A percentile compares a stretch with the other conserved stretches of the same genome.
Evolutionary conservation across 2,113 vertebrate genomes (phyloP).

Genomic region (Brachypteracias leptosomus): DNA sequence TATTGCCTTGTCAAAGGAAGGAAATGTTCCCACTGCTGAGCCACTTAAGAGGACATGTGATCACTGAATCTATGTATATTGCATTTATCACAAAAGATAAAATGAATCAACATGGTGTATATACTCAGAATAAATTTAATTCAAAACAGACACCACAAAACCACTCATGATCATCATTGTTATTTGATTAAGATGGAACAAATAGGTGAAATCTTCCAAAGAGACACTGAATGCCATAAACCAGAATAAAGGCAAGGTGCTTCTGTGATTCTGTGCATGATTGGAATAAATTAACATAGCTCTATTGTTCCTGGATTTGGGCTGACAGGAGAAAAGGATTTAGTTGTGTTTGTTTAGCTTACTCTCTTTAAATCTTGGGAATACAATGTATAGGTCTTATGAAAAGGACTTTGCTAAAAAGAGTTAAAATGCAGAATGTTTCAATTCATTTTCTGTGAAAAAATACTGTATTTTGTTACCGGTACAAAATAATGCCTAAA

Average conservation of each 20-base stretch:
- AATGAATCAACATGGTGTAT: background rate
- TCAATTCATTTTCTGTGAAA: background rate
- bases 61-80: background rate
- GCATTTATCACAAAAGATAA: background rate
- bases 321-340: background rate
- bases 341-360: background rate
- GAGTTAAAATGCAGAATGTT: background rate
- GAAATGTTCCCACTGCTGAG: background rate
- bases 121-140: conserved; percentile 12
- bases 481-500: background rate
- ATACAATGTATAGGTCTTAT: background rate
- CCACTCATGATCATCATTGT: background rate
- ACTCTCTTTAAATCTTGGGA: background rate
- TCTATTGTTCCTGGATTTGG: background rate
- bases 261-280: no score
- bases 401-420: background rate
- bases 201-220: conserved; percentile 9
- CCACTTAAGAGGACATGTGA: background rate
- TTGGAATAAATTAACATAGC: background rate
- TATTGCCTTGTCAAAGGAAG: background rate
- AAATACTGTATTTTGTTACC: background rate
- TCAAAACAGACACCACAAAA: conserved; percentile 1
- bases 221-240: background rate
- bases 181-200: conserved; percentile 23
- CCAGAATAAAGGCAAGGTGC: background rate